Conservation (phyloP, 2,888 invertebrate genomes). For the Netelia melanura region DNA sequence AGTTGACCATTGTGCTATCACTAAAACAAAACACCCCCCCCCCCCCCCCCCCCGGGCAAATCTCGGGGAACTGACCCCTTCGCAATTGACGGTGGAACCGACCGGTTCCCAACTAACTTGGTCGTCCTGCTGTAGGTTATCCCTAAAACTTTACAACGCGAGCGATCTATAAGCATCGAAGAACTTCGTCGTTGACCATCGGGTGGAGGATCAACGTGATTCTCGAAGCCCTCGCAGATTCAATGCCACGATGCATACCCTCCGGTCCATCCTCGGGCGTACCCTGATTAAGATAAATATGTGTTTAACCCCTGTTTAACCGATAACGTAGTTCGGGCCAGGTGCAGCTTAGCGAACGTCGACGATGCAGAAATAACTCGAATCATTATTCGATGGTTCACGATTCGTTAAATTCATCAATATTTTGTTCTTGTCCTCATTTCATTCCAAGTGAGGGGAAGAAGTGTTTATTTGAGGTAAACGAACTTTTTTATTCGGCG, state of each 20-base stretch:
- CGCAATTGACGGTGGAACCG: slow-evolving; percentile 57
- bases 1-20: slow-evolving; percentile 49
- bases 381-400: neutral
- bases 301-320: slow-evolving; percentile 2
- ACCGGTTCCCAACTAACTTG: slow-evolving; percentile 54
- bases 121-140: slow-evolving; percentile 16
- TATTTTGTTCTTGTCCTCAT: too few relatives aligned
- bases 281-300: slow-evolving; percentile 23
- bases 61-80: slow-evolving; percentile 50
- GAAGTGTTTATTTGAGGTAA: neutral
- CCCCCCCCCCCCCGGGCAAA: slow-evolving; percentile 11
- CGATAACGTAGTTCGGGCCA: neutral
- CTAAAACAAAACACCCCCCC: slow-evolving; percentile 34
- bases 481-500: neutral
- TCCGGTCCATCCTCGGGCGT: neutral
- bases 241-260: slow-evolving; percentile 23
- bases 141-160: slow-evolving; percentile 49
- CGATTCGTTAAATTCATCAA: neutral
- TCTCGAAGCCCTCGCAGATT: slow-evolving; percentile 22
- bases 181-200: slow-evolving; percentile 34
- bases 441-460: too few relatives aligned
- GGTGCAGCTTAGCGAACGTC: slow-evolving; percentile 7
- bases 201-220: slow-evolving; percentile 21
- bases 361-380: slow-evolving; percentile 2
- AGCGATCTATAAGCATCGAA: slow-evolving; percentile 40